phyloP scores from a whole-genome alignment of 2,888 invertebrate species.

The Acanthosepion lycidas region DNA sequence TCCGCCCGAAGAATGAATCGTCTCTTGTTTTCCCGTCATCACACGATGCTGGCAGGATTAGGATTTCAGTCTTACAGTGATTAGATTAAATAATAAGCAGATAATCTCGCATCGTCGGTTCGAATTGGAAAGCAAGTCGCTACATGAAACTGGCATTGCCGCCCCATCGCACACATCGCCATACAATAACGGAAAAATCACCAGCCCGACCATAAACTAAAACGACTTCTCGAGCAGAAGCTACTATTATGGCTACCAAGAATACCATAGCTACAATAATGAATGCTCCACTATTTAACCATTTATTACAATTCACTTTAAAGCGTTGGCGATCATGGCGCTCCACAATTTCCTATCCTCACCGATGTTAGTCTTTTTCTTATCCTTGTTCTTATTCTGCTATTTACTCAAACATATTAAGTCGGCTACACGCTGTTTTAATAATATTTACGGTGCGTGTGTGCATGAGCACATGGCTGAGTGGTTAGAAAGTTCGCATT shows the following conservation, averaged over 20 bases:
- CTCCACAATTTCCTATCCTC: no score
- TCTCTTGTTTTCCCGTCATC: neutral
- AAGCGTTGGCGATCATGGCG: no score
- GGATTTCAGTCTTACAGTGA: neutral
- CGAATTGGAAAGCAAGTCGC: neutral
- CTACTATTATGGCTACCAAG: neutral
- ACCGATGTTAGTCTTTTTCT: no score
- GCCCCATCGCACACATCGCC: neutral
- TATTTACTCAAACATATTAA: no score
- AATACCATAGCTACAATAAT: neutral
- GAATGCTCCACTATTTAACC: neutral
- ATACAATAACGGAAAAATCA: neutral
- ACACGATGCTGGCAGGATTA: slow-evolving; percentile 6
- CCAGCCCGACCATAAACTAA: neutral
- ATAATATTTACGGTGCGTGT: no score
- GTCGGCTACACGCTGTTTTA: no score
- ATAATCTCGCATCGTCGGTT: slow-evolving; percentile 33
- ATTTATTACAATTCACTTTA: no score
- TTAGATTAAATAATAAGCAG: slow-evolving; percentile 18
- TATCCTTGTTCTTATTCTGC: no score
- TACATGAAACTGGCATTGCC: neutral
- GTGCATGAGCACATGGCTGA: no score
- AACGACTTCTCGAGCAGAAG: neutral
- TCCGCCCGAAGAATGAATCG: neutral
- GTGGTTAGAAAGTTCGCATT: no score